Base-by-base conservation (phyloP, 2,113 vertebrate genomes). In the Corythaeola cristata region DNA sequence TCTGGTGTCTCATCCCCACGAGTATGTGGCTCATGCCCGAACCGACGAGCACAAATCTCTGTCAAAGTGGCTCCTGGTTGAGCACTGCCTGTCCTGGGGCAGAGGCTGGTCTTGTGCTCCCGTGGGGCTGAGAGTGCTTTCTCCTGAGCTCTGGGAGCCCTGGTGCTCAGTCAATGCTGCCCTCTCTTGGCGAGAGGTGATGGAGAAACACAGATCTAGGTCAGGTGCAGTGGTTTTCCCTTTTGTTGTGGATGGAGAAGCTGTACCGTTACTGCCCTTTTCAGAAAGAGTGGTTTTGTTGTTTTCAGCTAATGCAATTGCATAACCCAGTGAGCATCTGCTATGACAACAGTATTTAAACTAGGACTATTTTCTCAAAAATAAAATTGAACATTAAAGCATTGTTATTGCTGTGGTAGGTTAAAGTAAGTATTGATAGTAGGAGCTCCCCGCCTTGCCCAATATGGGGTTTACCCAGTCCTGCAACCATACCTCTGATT, bases 111-210 rank as follows among this genome's bases (percentile, higher is more conserved):
- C 28, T 47, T 44, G 79, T 10, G 20, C 24, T 69, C 5, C 24
- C 8, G 4, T 9, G 2, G 10, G 35, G 60, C 55, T 53, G 64
- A 19, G 1, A 2, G 4, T 7, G 27, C 18, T 5, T 21, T 52
- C 35, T 47, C 12, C 26, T 5, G 62, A 26, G 66, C 20, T 1
- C 33, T 8, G 55, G 39, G 37, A 74, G 50, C 3, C 6, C n/a
- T 24, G 49, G 39, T 50, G 35, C 56, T 79, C 1, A 28, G 89
- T 84, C 95, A 82, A 28, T 93, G 94, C 92, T 90, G 96, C 89
- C 93, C 93, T 95, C 96, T 97, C 47, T 87, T 64, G 96, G 94
- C 37, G 71, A 79, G 53, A 95, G 19, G 8, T 8, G 52, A 19
- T 63, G 56, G 10, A 66, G 52, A 67, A 89, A 56, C 82, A 69